These are phyloP conservation scores for Mus spretus DNA, from an alignment of 2,797 vertebrate species.

Conservation along the genomic window DNA sequence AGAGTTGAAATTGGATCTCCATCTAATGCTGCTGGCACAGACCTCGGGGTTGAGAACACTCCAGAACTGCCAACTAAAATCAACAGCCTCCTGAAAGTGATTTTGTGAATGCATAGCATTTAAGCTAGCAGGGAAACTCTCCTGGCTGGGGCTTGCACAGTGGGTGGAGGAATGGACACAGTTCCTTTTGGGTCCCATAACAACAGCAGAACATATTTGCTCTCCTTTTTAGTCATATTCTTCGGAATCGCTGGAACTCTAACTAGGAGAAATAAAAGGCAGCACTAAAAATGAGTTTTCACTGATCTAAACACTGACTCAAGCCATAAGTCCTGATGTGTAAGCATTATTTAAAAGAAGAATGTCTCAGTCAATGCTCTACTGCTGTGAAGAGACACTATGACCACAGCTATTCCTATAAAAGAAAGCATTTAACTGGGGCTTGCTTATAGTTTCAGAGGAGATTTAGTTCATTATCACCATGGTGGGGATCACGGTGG, in stretches of 20 bases:
- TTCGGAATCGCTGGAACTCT: background rate
- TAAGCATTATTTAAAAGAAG: background rate
- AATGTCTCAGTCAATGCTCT: background rate
- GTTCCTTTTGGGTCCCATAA: background rate
- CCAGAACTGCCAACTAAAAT: constrained; percentile 84
- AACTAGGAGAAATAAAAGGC: background rate
- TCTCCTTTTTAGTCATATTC: background rate
- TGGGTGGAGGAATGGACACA: background rate
- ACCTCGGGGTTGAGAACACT: constrained; percentile 78
- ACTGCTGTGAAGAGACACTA: background rate
- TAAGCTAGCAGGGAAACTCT: constrained; percentile 83
- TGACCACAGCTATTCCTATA: background rate
- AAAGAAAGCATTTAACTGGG: background rate
- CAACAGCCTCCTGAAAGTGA: constrained; percentile 74
- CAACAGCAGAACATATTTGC: background rate
- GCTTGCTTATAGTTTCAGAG: background rate
- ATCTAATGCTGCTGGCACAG: constrained; percentile 84
- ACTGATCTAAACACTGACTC: background rate
- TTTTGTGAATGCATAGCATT: constrained; percentile 82
- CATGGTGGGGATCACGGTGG: background rate
- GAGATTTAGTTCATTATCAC: background rate
- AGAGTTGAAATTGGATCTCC: constrained; percentile 84
- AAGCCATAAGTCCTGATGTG: constrained; percentile 28
- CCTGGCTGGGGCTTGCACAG: background rate
- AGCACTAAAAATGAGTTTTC: constrained; percentile 52